Evolutionary conservation across 1,140 invertebrate species (phyloP), one percentile per base, ranked within the genome.

Genomic region (Sitophilus oryzae): DNA sequence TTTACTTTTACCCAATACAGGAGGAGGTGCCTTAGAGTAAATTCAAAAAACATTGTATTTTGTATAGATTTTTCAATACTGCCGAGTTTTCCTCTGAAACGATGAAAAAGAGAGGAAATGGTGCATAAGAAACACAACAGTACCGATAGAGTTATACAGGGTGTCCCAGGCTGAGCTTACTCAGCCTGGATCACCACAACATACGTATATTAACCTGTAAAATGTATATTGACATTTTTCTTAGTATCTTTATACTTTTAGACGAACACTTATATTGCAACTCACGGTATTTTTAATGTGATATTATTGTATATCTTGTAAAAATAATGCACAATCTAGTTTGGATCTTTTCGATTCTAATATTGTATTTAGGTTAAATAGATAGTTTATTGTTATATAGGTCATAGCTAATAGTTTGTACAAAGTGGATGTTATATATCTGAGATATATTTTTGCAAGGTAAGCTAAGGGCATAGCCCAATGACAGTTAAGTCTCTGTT

Each of bases 1-100:
- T 65, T 77, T 83, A 64, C 71, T 83, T 62, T 69, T 85, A 59
- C 83, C 83, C 59, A 83, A 77, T 65, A 84, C 83, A 35, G 82
- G 82, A 41, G 77, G 79, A 64, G 81, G 82, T 64, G 81, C 81
- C 3, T 67, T 85, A 59, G 82, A 84, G 54, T 85, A 50, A 52
- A 22, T 35, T 1, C 14, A 4, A 35, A 2, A 35, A 18, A 10
- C 25, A 5, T 23, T 20, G 3, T 11, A 44, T 22, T 20, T n/a
- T n/a, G 42, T 44, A 20, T 44, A 20, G 19, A 2, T 3, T 23
- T 14, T 14, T n/a, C 2, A 23, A n/a, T 2, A 23, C 4, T 22
- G 19, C 11, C 15, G 8, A 19, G 8, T 18, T 6, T 19, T 8
- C 15, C 16, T 9, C n/a, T n/a, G n/a, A n/a, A n/a, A n/a, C n/a